A percentile compares a stretch with the other conserved stretches of the same genome.
These are phyloP conservation scores for Donacobius atricapilla DNA, from an alignment of 2,113 vertebrate species.

Conservation along the genomic window DNA sequence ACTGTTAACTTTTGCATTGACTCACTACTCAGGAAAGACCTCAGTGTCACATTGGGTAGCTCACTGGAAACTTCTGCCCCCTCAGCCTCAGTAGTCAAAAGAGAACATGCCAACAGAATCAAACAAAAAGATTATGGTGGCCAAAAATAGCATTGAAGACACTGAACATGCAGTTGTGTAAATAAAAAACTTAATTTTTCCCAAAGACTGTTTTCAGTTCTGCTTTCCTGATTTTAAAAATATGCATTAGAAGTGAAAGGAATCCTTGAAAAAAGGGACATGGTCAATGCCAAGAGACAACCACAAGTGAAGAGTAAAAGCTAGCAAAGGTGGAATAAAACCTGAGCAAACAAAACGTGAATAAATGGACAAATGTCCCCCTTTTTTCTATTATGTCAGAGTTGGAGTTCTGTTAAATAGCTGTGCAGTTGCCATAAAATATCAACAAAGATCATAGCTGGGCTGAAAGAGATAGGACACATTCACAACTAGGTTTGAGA, in stretches of 20 bases:
- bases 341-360: background rate
- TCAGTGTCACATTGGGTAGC: background rate
- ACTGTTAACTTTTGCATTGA: background rate
- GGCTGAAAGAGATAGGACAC: background rate
- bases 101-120: conserved; percentile 18
- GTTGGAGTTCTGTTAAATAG: background rate
- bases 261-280: background rate
- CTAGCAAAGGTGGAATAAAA: background rate
- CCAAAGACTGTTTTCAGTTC: background rate
- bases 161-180: background rate
- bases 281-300: background rate
- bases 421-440: background rate
- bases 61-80: conserved; percentile 30
- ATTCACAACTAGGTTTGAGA: background rate
- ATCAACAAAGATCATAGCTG: background rate
- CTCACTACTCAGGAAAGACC: conserved; percentile 1
- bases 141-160: conserved; percentile 43
- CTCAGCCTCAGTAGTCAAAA: background rate
- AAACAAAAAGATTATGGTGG: conserved; percentile 28
- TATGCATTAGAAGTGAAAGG: background rate
- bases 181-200: background rate
- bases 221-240: conserved; percentile 5
- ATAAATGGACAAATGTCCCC: background rate
- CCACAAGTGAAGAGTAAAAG: background rate
- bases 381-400: background rate